phyloP scores from a whole-genome alignment of 2,888 invertebrate genomes.

The Cepaea hortensis region DNA sequence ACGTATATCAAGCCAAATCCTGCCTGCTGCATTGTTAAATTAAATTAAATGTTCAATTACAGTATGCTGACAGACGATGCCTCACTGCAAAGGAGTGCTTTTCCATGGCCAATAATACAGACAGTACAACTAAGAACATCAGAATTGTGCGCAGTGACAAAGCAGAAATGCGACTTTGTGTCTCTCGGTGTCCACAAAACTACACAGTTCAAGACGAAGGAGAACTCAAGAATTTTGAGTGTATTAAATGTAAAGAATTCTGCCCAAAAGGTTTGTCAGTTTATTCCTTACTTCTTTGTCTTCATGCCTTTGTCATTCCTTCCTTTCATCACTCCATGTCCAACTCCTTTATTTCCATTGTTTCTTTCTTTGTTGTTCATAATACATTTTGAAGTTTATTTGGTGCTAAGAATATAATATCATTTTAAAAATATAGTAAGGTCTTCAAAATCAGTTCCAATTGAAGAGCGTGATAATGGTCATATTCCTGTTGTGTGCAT shows the following conservation, averaged over 20 bases:
- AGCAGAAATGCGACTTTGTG: constrained; percentile 11
- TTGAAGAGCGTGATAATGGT: no score
- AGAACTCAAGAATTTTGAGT: constrained; percentile 54
- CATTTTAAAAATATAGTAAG: no score
- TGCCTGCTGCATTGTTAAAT: no score
- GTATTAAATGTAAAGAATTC: constrained; percentile 72
- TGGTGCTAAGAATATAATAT: no score
- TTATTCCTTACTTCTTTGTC: not conserved
- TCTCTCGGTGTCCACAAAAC: constrained; percentile 13
- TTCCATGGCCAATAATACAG: constrained; percentile 2
- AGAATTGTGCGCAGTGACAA: constrained; percentile 8
- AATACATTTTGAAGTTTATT: no score
- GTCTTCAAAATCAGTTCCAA: no score
- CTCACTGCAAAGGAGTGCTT: constrained; percentile 18
- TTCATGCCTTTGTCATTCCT: not conserved
- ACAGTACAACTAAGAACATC: not conserved
- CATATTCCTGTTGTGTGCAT: no score
- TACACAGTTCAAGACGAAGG: constrained; percentile 21
- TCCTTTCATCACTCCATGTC: no score
- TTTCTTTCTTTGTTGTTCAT: no score
- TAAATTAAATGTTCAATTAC: not conserved
- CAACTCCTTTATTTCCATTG: no score
- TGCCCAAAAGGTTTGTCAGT: constrained; percentile 75
- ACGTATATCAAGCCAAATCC: no score
- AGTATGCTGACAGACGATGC: constrained; percentile 29